Evolutionary conservation across 1,140 invertebrate species (phyloP), one percentile per base, ranked within the genome.

Genomic region (Araneus ventricosus): DNA sequence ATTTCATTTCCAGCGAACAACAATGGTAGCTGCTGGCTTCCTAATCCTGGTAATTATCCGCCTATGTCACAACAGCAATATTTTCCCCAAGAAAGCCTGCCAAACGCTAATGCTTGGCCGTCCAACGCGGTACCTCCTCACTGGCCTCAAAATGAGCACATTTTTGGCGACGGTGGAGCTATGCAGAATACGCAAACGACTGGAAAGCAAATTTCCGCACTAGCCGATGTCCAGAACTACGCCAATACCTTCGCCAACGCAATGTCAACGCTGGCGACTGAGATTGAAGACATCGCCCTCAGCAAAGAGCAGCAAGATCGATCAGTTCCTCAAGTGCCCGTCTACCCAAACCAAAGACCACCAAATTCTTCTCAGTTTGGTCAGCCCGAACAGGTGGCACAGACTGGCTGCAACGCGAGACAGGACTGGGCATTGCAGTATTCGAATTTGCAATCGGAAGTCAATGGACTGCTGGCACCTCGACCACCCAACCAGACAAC

Each of bases 21-120:
- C 87, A 63, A 57, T 63, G 63, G 61, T n/a, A 67, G 17, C n/a
- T 88, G 87, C 61, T 88, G 87, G 87, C 61, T 88, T 17, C 61
- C 87, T 0, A 45, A 45, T 24, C 61, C 61, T 22, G 17, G 37
- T 27, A 88, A 70, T 22, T 88, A 70, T 57, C n/a, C 67, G 0
- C 22, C 61, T n/a, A 22, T 88, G 34, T n/a, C 87, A 10, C 87
- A 88, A 75, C 87, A 88, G 24, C 67, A 67, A 70, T 88, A 70
- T 39, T 88, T 70, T 27, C 39, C 87, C 20, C 87, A 88, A 88
- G 87, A 88, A 30, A 41, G n/a, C 7, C 14, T 52, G 22, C 61
- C 22, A 34, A 75, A n/a, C 5, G 27, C 61, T 5, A 67, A 67
- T 57, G 27, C 52, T 4, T 88, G 87, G 61, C 37, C 87, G 5